Evolutionary conservation across 2,888 invertebrate species (phyloP), one percentile per base, ranked within the genome.

Genomic region (Auanema freiburgensis): DNA sequence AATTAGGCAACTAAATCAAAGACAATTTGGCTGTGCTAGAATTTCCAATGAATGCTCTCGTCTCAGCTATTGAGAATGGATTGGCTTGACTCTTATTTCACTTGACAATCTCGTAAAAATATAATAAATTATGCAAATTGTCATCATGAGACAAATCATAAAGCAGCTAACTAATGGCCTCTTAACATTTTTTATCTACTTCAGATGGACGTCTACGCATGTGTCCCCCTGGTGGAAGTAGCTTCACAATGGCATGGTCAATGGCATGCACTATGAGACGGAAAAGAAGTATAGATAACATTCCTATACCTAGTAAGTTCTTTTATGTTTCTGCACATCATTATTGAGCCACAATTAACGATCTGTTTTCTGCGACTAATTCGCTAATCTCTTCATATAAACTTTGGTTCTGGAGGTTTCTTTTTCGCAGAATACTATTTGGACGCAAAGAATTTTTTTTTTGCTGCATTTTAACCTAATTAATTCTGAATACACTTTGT

Each of bases 201-300:
- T 23, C 63, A 72, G 76, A 76, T 23, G 65, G 71, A 8, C 69
- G 76, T 11, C 63, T 77, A 63, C 68, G 70, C 50, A 71, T 76
- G 74, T 78, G 78, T 53, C 78, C 78, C 1, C 72, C 78, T 8
- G 78, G 78, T 14, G 78, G 78, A 5, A 66, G 65, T 14, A 67
- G 72, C 5, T 78, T 78, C 71, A 74, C 73, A n/a, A 73, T 78
- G 71, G 76, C 78, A 3, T 78, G 76, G 78, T 67, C 67, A 41
- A 72, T 78, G 74, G 64, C 72, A 33, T 78, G 78, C 57, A 65
- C 68, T 14, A 78, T 76, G 76, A 58, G 74, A 40, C 64, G 71
- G 53, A 73, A 72, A 63, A 57, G 77, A 10, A 63, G 65, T 11
- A 43, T 59, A 55, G 51, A 18, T 44, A 44, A 18, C 42, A 42